Conservation (phyloP, 2,113 vertebrate species). For the Pelvicachromis taeniatus region DNA sequence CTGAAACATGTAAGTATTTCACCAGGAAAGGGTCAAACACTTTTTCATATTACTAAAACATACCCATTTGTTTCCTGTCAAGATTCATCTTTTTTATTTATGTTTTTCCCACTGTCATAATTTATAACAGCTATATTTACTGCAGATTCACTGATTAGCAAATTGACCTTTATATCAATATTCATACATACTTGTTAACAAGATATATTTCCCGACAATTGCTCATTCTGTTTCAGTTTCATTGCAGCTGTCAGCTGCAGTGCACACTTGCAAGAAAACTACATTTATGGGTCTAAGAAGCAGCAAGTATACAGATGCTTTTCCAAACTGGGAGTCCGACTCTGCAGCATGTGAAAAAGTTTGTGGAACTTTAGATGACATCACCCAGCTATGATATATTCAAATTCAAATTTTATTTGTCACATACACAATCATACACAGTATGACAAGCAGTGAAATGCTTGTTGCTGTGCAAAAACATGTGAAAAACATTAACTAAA, state of each 20-base stretch:
- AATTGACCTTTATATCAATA: slow-evolving; percentile 63
- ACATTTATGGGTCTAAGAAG: neutral
- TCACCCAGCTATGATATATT: slow-evolving; percentile 14
- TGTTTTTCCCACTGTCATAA: slow-evolving; percentile 16
- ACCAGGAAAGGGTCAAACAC: neutral
- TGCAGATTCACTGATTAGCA: slow-evolving; percentile 66
- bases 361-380: neutral
- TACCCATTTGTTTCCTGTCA: neutral
- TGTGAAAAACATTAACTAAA: neutral
- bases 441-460: too few species aligned
- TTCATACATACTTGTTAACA: slow-evolving; percentile 48
- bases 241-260: slow-evolving; percentile 73
- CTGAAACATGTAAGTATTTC: neutral
- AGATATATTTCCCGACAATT: slow-evolving; percentile 47
- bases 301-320: neutral
- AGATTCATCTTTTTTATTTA: neutral
- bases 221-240: slow-evolving; percentile 38
- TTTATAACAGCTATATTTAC: slow-evolving; percentile 38
- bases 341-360: neutral
- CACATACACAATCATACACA: too few species aligned
- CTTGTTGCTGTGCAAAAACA: too few species aligned
- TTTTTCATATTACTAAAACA: neutral
- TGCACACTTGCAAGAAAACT: slow-evolving; percentile 63
- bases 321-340: neutral
- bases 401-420: too few species aligned